These are phyloP conservation scores for Macrobrachium rosenbergii DNA, from an alignment of 1,140 invertebrate species.

Conservation along the genomic window DNA sequence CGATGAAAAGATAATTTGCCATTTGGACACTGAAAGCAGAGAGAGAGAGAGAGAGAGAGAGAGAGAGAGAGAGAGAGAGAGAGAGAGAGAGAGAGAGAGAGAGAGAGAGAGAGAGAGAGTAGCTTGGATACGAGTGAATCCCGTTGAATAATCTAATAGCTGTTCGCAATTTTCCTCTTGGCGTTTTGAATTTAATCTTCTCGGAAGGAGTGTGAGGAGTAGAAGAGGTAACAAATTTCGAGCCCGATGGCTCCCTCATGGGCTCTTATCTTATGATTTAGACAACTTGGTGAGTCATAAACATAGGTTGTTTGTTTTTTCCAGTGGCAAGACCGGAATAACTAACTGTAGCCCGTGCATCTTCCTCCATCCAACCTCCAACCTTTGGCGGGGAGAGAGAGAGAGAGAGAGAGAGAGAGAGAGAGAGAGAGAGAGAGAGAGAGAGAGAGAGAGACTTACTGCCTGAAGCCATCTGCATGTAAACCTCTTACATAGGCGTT, in stretches of 20 bases:
- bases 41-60: background rate
- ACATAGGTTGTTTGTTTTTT: background rate
- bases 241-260: too few species aligned
- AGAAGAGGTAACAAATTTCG: too few species aligned
- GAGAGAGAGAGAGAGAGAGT: conserved; percentile 14
- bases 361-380: background rate
- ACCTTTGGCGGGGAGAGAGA: background rate
- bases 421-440: conserved; percentile 27
- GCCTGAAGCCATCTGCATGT: too few species aligned
- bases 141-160: too few species aligned
- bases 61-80: conserved; percentile 20
- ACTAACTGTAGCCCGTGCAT: conserved; percentile 1
- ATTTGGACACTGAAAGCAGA: too few species aligned
- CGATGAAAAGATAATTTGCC: too few species aligned
- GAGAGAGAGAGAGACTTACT: background rate
- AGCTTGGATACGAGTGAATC: background rate
- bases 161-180: too few species aligned
- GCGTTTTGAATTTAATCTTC: too few species aligned
- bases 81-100: conserved; percentile 5
- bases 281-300: too few species aligned
- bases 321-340: background rate
- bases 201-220: too few species aligned
- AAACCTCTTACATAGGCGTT: too few species aligned
- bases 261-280: too few species aligned
- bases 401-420: conserved; percentile 27